Evolutionary conservation across 1,140 invertebrate species (phyloP).

Genomic region (Drosophila orena): DNA sequence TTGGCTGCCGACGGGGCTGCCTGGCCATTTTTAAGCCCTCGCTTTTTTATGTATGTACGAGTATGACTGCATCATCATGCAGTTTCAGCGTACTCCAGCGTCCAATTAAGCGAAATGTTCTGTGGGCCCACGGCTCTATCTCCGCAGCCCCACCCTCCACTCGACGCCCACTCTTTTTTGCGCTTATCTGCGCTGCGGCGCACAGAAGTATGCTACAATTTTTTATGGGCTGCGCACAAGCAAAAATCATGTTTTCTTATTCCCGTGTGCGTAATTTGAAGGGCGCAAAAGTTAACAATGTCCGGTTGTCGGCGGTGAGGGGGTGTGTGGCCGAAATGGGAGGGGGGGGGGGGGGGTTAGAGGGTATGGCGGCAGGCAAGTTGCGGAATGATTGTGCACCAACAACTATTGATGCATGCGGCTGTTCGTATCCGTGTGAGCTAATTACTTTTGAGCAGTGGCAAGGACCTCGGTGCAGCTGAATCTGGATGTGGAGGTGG

Average conservation of each 20-base stretch:
- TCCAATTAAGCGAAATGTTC: conserved; percentile 82
- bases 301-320: conserved; percentile 8
- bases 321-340: background rate
- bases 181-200: conserved; percentile 61
- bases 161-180: conserved; percentile 8
- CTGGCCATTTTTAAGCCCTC: conserved; percentile 24
- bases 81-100: conserved; percentile 75
- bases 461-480: conserved; percentile 23
- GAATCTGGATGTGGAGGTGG: conserved; percentile 12
- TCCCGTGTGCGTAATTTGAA: conserved; percentile 81
- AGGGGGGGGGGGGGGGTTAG: background rate
- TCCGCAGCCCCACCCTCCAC: background rate
- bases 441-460: conserved; percentile 75
- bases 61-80: conserved; percentile 78
- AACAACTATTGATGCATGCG: conserved; percentile 71
- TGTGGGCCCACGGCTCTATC: conserved; percentile 61
- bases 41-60: conserved; percentile 61
- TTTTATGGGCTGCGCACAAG: conserved; percentile 78
- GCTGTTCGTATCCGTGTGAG: conserved; percentile 22
- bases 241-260: conserved; percentile 83
- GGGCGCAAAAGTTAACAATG: conserved; percentile 67
- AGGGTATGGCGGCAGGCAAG: background rate
- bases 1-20: conserved; percentile 24
- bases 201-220: conserved; percentile 78
- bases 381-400: conserved; percentile 30